Conservation (phyloP, 2,888 invertebrate species). For the Caenorhabditis afra region DNA sequence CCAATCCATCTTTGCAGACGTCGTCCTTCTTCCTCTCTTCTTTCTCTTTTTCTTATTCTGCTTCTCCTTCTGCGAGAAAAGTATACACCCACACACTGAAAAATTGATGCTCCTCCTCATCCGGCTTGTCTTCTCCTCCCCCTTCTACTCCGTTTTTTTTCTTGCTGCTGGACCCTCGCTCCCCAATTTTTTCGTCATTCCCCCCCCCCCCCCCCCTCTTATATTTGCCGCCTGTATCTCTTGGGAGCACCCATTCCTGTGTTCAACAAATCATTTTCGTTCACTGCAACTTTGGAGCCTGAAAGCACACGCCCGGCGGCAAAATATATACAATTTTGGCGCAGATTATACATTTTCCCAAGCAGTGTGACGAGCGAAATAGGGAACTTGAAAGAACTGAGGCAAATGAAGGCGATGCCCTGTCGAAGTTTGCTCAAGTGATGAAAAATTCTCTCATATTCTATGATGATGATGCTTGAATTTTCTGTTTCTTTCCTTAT, state of each 20-base stretch:
- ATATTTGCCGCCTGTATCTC: slow-evolving; percentile 25
- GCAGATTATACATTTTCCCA: slow-evolving; percentile 10
- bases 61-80: slow-evolving; percentile 30
- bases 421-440: slow-evolving; percentile 11
- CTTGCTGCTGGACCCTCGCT: slow-evolving; percentile 5
- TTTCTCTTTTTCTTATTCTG: too few relatives aligned
- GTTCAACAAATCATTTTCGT: slow-evolving; percentile 33
- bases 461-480: neutral
- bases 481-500: neutral
- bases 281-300: slow-evolving; percentile 4
- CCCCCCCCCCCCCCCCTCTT: slow-evolving; percentile 5
- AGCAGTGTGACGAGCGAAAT: neutral
- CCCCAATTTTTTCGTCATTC: neutral
- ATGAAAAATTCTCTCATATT: neutral
- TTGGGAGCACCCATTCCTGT: slow-evolving; percentile 11
- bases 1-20: slow-evolving; percentile 49
- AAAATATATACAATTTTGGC: slow-evolving; percentile 28
- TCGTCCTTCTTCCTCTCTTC: neutral
- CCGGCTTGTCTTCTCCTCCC: slow-evolving; percentile 6
- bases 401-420: neutral
- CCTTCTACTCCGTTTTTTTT: slow-evolving; percentile 21
- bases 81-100: slow-evolving; percentile 50
- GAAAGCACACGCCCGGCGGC: neutral
- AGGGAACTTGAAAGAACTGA: too few relatives aligned
- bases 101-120: slow-evolving; percentile 45